Evolutionary conservation across 2,113 vertebrate species (phyloP).

Genomic region (Lampris incognitus): DNA sequence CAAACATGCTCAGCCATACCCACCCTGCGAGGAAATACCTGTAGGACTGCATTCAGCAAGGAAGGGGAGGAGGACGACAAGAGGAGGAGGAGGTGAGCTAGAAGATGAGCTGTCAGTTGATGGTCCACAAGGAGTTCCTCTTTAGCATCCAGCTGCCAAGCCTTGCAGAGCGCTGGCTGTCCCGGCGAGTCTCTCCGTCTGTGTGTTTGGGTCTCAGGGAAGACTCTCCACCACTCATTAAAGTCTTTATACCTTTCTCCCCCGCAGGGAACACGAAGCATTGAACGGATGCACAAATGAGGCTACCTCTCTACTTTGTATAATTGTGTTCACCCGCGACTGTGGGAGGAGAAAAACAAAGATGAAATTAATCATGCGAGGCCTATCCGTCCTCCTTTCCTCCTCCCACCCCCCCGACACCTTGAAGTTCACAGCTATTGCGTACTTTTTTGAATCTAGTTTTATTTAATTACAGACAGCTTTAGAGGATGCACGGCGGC

Average conservation of each 20-base stretch:
- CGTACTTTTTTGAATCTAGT: slow-evolving; percentile 60
- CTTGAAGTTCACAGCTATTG: slow-evolving; percentile 55
- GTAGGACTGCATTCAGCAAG: background rate
- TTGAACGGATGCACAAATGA: slow-evolving; percentile 66
- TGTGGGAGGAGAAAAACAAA: slow-evolving; percentile 71
- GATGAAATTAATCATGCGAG: slow-evolving; percentile 67
- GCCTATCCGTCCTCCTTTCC: slow-evolving; percentile 25
- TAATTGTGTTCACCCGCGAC: slow-evolving; percentile 38
- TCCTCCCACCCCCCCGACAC: slow-evolving; percentile 6
- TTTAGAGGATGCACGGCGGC: slow-evolving; percentile 64
- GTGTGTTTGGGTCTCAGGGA: slow-evolving; percentile 53
- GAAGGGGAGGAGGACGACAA: background rate
- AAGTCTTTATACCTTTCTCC: slow-evolving; percentile 60
- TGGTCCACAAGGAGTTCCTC: slow-evolving; percentile 49
- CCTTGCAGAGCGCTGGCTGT: slow-evolving; percentile 35
- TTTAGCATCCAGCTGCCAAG: slow-evolving; percentile 51
- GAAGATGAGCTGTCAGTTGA: slow-evolving; percentile 59
- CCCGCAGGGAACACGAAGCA: slow-evolving; percentile 55
- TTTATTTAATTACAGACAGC: slow-evolving; percentile 78
- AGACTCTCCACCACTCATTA: slow-evolving; percentile 70
- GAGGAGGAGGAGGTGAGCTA: slow-evolving; percentile 23
- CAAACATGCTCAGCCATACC: background rate
- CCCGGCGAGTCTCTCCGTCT: slow-evolving; percentile 45
- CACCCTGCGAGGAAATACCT: background rate
- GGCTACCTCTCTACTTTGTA: slow-evolving; percentile 70